These are phyloP conservation scores for Pseudopleuronectes americanus DNA, from an alignment of 2,797 vertebrate species.

Conservation along the genomic window DNA sequence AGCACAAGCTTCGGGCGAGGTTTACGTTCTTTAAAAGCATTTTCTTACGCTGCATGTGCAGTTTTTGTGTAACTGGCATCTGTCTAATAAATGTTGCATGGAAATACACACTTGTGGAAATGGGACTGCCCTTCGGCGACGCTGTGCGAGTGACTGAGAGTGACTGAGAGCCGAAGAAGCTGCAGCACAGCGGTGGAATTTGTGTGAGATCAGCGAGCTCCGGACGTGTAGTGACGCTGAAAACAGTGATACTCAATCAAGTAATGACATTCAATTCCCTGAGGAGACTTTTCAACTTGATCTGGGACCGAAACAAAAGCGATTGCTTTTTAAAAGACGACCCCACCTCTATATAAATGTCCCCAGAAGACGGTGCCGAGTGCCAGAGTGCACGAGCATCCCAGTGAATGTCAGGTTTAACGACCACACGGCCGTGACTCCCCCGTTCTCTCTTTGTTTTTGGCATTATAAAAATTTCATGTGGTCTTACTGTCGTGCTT, in stretches of 20 bases:
- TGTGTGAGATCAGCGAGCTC: conserved; percentile 32
- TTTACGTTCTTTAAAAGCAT: conserved; percentile 6
- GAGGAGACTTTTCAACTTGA: conserved; percentile 1
- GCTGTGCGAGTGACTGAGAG: conserved; percentile 10
- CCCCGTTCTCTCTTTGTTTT: conserved; percentile 25
- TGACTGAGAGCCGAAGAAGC: conserved; percentile 25
- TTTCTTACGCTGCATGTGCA: neutral
- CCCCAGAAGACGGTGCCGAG: conserved; percentile 1
- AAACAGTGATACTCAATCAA: conserved; percentile 8
- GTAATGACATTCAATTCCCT: conserved; percentile 15
- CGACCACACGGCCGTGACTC: conserved; percentile 26
- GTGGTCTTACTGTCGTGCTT: conserved; percentile 5
- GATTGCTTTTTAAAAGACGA: conserved; percentile 1
- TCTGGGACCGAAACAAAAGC: conserved; percentile 7
- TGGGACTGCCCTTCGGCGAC: conserved; percentile 8
- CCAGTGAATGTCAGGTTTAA: conserved; percentile 56
- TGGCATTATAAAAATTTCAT: conserved; percentile 29
- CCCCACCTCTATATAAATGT: conserved; percentile 21
- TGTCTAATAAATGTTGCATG: conserved; percentile 42
- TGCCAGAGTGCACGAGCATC: conserved; percentile 38
- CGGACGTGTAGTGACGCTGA: conserved; percentile 9
- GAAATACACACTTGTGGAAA: conserved; percentile 46
- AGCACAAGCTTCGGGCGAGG: neutral
- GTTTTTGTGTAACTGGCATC: conserved; percentile 43
- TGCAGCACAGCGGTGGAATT: conserved; percentile 11